A percentile compares a stretch with the other conserved stretches of the same genome.
phyloP scores from a whole-genome alignment of 2,888 invertebrate species.

The Sisyra terminalis region DNA sequence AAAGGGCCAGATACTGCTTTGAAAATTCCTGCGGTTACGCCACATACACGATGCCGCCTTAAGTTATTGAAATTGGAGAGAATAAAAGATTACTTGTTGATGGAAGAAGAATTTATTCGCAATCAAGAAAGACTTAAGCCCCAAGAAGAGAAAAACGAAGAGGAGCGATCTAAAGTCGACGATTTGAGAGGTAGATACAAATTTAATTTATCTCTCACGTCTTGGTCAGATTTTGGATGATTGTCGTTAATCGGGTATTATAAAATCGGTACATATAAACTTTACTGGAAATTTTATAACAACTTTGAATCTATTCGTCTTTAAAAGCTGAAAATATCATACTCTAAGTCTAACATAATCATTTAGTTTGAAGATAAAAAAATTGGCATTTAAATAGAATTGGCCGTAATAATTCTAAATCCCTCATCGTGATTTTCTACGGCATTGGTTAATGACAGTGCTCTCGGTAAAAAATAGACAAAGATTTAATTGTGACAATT shows the following conservation, averaged over 20 bases:
- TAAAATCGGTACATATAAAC: no score
- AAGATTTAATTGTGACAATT: no score
- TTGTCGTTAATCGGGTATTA: no score
- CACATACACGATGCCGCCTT: conserved; percentile 90
- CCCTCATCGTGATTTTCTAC: no score
- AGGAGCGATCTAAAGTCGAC: conserved; percentile 95
- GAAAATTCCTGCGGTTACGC: conserved; percentile 94
- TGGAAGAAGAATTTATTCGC: conserved; percentile 98
- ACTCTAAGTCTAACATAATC: no score
- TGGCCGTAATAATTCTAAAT: no score
- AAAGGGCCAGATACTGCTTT: conserved; percentile 98
- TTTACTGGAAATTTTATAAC: not conserved
- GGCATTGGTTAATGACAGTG: no score
- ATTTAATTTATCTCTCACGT: no score
- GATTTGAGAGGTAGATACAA: conserved; percentile 53
- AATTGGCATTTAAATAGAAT: no score
- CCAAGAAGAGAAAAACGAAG: conserved; percentile 98
- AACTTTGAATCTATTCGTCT: not conserved
- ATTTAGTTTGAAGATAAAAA: no score
- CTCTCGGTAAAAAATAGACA: no score
- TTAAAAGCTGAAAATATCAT: not conserved
- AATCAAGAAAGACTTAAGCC: conserved; percentile 97
- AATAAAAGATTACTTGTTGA: conserved; percentile 94
- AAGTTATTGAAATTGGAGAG: conserved; percentile 90
- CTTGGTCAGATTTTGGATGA: no score